A percentile compares a stretch with the other conserved stretches of the same genome.
phyloP scores from a whole-genome alignment of 2,888 invertebrate species.

The Drepanosiphum platanoidis region DNA sequence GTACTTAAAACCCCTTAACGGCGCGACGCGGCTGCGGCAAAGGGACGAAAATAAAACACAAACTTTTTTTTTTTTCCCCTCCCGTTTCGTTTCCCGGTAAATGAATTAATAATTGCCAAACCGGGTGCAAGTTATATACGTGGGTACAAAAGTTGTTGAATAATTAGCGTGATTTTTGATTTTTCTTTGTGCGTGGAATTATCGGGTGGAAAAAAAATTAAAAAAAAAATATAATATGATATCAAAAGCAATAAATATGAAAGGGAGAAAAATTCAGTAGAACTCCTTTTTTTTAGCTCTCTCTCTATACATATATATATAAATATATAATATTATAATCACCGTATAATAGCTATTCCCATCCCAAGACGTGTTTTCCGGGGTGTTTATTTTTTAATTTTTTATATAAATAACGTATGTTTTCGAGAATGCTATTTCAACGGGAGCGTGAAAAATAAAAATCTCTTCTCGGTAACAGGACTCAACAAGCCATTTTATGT shows the following conservation, averaged over 20 bases:
- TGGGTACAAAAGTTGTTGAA: slow-evolving; percentile 40
- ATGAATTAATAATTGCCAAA: slow-evolving; percentile 59
- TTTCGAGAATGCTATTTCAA: slow-evolving; percentile 29
- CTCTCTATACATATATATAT: background rate
- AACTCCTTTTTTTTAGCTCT: slow-evolving; percentile 7
- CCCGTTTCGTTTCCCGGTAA: slow-evolving; percentile 15
- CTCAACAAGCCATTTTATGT: background rate
- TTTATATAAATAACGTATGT: slow-evolving; percentile 11
- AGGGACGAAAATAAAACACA: slow-evolving; percentile 43
- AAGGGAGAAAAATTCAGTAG: background rate
- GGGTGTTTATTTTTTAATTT: slow-evolving; percentile 39
- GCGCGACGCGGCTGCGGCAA: background rate
- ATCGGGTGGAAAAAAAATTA: slow-evolving; percentile 19
- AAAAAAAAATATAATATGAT: slow-evolving; percentile 11
- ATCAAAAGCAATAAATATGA: slow-evolving; percentile 47
- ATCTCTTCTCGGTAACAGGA: background rate
- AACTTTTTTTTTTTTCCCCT: slow-evolving; percentile 41
- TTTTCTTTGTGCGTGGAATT: slow-evolving; percentile 24
- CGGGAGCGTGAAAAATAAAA: background rate
- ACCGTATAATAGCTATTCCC: slow-evolving; percentile 17
- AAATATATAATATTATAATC: slow-evolving; percentile 13
- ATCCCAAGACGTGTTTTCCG: slow-evolving; percentile 33
- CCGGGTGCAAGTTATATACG: slow-evolving; percentile 52
- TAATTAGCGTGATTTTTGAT: slow-evolving; percentile 47
- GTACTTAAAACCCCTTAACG: slow-evolving; percentile 49